Base-by-base conservation (phyloP, 2,797 vertebrate species). In the Sebastes hopkinsi region DNA sequence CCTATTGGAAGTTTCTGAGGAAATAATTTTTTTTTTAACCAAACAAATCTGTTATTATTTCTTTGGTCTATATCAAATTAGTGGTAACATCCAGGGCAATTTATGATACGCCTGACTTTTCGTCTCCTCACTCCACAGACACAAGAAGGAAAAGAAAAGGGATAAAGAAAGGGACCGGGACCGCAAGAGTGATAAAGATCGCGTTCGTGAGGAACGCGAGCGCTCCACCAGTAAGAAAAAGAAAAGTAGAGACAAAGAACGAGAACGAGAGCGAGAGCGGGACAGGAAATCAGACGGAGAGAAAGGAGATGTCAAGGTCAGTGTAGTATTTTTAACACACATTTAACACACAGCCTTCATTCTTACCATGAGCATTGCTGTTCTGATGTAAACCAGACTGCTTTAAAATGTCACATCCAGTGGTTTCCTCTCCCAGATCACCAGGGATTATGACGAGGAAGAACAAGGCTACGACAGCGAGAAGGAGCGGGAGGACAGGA, bases 391-490 rank as follows among this genome's bases (percentile, higher is more conserved):
- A 60, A 52, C 42, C 58, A 36, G 30, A 65, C 8, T 3, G 8
- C 5, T 58, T 76, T 27, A 6, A 70, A 75, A 66, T n/a, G 30
- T 85, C n/a, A 27, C 30, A 25, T 42, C 10, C 22, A 8, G 14
- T 71, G 52, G 5, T 68, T 69, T 80, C 38, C 42, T 38, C 32
- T 29, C 62, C 42, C 96, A 99, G 98, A 97, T 99, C 88, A 99
- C 97, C 68, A 96, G 98, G 90, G 97, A 99, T 91, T 99, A 99
- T 1, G 98, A 99, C 1, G 98, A 98, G 89, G 98, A 99, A 68
- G 98, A 99, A 46, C 98, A 98, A 81, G 98, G 98, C 27, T 99
- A 99, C 1, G 97, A 98, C 96, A 99, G 98, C 7, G 98, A 97
- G 87, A 99, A 98, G 80, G 98, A 98, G 83, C 95, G 97, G 6